Conservation (phyloP, 2,113 vertebrate genomes). For the Gorsachius goisagi region DNA sequence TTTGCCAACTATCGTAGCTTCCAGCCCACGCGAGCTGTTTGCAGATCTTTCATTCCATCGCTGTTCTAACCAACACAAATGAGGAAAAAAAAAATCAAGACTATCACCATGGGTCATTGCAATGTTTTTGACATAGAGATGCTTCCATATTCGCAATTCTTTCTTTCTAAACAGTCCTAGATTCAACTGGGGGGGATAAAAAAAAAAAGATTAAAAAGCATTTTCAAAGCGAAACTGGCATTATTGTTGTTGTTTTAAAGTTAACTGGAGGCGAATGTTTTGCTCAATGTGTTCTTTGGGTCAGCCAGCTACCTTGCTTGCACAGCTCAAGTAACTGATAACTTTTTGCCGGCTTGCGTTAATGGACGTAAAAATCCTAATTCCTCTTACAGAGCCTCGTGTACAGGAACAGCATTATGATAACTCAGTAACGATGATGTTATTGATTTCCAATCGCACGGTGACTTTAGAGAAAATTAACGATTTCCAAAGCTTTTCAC, state of each 20-base stretch:
- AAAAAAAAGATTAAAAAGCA: background rate
- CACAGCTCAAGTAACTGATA: background rate
- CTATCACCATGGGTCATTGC: background rate
- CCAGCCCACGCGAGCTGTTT: background rate
- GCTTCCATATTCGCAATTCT: background rate
- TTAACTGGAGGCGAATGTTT: background rate
- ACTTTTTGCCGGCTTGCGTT: background rate
- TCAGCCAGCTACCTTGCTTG: background rate
- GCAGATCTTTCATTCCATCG: background rate
- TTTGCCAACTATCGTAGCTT: background rate
- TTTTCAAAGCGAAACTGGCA: background rate
- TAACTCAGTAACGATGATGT: background rate
- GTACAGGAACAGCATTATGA: background rate
- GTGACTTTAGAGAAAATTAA: background rate
- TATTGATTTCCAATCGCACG: background rate
- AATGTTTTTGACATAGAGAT: background rate
- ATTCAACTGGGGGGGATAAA: background rate
- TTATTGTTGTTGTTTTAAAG: background rate
- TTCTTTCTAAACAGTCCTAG: background rate
- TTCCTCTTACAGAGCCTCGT: background rate
- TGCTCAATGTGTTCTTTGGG: background rate
- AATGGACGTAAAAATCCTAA: background rate
- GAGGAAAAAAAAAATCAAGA: background rate
- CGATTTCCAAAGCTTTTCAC: background rate
- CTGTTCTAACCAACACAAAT: background rate